These are phyloP conservation scores for Suncus etruscus DNA, from an alignment of 2,113 vertebrate genomes.

Conservation along the genomic window DNA sequence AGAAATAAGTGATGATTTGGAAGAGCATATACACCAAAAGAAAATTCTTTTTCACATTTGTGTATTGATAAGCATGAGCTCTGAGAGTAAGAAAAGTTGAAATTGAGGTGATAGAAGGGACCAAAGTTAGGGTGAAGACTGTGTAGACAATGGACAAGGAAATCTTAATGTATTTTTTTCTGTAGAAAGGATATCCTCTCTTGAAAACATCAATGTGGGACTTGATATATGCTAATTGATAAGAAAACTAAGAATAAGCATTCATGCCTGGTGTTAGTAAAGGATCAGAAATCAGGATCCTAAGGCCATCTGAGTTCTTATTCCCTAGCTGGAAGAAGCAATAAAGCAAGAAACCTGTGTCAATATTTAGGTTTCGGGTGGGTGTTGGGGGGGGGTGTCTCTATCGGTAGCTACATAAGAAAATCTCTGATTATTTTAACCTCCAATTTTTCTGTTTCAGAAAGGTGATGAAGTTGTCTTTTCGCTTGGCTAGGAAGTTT, in stretches of 20 bases:
- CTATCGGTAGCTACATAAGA: neutral
- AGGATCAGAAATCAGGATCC: neutral
- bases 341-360: neutral
- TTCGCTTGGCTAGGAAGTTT: slow-evolving; percentile 4
- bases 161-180: neutral
- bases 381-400: neutral
- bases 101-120: neutral
- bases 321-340: neutral
- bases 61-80: neutral
- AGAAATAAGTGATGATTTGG: neutral
- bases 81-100: neutral
- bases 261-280: neutral
- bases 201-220: neutral
- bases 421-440: neutral
- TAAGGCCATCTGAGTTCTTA: neutral
- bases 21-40: neutral
- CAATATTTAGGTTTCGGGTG: no score
- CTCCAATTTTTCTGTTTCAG: neutral
- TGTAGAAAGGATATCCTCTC: neutral
- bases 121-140: neutral
- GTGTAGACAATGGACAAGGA: neutral
- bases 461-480: neutral
- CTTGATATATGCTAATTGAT: neutral
- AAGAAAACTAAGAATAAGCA: neutral
- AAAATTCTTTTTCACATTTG: neutral